Evolutionary conservation across 1,140 invertebrate genomes (phyloP).

Genomic region (Forficula auricularia): DNA sequence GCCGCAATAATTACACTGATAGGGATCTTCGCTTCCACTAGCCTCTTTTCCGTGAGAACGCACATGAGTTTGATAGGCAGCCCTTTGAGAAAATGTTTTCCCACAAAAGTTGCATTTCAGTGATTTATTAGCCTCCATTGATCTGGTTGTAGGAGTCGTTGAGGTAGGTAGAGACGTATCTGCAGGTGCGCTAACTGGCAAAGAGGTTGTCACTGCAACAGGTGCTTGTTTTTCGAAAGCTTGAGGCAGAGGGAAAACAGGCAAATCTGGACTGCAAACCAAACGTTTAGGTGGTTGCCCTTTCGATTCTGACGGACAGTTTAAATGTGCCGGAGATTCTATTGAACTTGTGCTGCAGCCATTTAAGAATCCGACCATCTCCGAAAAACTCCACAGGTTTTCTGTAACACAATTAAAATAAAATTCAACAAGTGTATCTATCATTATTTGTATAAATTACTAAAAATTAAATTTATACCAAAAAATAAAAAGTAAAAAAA

Average conservation of each 20-base stretch:
- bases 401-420: constrained; percentile 17
- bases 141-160: constrained; percentile 1
- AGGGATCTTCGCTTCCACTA: constrained; percentile 44
- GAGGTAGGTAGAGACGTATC: not conserved
- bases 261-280: constrained; percentile 22
- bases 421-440: not conserved
- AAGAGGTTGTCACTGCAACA: constrained; percentile 1
- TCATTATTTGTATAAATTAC: not conserved
- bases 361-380: constrained; percentile 23
- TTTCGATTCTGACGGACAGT: not conserved
- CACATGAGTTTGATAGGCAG: constrained; percentile 37
- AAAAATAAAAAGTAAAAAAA: not conserved
- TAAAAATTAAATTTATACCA: not conserved
- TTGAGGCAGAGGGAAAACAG: constrained; percentile 14
- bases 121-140: constrained; percentile 13
- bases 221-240: constrained; percentile 7
- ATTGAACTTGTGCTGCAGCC: constrained; percentile 10
- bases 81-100: constrained; percentile 39
- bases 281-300: constrained; percentile 17
- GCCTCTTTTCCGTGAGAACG: constrained; percentile 36
- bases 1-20: constrained; percentile 75
- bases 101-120: constrained; percentile 37
- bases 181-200: constrained; percentile 9
- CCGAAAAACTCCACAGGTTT: constrained; percentile 22
- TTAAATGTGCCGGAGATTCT: constrained; percentile 6